Base-by-base conservation (phyloP, 2,888 invertebrate genomes). In the Acrobasis repandana region DNA sequence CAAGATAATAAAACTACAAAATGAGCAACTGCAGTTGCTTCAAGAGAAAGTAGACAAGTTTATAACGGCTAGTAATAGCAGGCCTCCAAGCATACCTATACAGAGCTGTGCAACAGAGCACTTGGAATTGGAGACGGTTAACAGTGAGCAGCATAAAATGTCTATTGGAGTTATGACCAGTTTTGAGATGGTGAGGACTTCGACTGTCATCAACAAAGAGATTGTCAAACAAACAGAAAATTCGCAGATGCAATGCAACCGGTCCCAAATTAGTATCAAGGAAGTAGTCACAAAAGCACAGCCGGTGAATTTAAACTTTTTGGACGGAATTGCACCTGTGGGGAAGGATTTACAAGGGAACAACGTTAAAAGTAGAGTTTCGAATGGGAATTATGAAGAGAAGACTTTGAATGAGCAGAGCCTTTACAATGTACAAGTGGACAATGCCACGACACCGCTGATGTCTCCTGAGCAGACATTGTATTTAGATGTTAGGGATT, bases 91-190 rank as follows among this genome's bases (percentile, higher is more conserved):
- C 60, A 71, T 70, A 56, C 77, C 75, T 18, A 65, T 76, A 14
- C 76, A 84, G 63, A 84, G 82, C 54, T 81, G 73, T 67, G 74
- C 80, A 15, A 76, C 80, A 2, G 83, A 87, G 63, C 83, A 86
- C 65, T 79, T 86, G 6, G 74, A 83, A 52, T 65, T 90, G 67
- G 75, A 82, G 78, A 72, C 79, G 70, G 79, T 70, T 79, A 81
- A 85, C 79, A 82, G 80, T 63, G 85, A 81, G 65, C 82, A 80
- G 62, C 93, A 85, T 70, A 95, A 93, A 82, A 93, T 95, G 72
- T 95, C 95, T 0, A 94, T 95, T 60, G 95, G 95, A 62, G 94
- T 95, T 2, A 95, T 95, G 94, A 95, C 95, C 1, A 95, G 95
- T 79, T 95, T 95, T 80, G 95, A 95, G 85, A 93, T 95, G 75